These are phyloP conservation scores for Mormyrus hasselquistii DNA, from an alignment of 2,797 vertebrate species.

Conservation along the genomic window DNA sequence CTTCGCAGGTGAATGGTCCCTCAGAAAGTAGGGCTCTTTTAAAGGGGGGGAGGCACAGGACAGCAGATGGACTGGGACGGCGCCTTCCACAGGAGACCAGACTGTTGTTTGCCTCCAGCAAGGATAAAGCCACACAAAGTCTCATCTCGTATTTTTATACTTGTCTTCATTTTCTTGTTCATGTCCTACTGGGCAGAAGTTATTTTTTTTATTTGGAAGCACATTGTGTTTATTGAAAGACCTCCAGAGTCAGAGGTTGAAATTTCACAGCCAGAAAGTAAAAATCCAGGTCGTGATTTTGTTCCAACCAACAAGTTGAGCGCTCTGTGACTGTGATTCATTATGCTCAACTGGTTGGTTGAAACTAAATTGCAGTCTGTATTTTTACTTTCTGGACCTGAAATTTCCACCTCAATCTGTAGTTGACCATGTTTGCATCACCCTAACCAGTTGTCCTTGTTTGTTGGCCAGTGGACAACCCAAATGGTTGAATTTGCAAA, in stretches of 20 bases:
- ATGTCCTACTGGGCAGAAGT: background rate
- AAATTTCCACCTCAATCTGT: no score
- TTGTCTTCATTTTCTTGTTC: background rate
- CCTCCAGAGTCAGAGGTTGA: background rate
- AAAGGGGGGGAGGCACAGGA: background rate
- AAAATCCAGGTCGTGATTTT: no score
- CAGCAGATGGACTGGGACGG: background rate
- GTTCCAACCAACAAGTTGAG: no score
- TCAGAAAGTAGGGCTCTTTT: background rate
- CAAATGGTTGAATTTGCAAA: background rate
- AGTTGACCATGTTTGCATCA: background rate
- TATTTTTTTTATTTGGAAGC: background rate
- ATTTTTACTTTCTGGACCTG: no score
- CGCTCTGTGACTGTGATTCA: no score
- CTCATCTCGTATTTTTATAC: background rate
- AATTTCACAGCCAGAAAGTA: no score
- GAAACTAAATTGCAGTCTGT: no score
- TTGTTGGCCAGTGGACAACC: background rate
- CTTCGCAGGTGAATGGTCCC: conserved; percentile 68
- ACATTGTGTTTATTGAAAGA: background rate
- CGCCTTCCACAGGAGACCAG: background rate
- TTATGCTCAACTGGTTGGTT: no score
- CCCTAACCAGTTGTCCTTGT: background rate
- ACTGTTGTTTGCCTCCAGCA: background rate
- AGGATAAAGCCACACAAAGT: background rate